A percentile compares a stretch with the other conserved stretches of the same genome.
Evolutionary conservation across 2,888 invertebrate genomes (phyloP).

Genomic region (Phaonia tiefii): DNA sequence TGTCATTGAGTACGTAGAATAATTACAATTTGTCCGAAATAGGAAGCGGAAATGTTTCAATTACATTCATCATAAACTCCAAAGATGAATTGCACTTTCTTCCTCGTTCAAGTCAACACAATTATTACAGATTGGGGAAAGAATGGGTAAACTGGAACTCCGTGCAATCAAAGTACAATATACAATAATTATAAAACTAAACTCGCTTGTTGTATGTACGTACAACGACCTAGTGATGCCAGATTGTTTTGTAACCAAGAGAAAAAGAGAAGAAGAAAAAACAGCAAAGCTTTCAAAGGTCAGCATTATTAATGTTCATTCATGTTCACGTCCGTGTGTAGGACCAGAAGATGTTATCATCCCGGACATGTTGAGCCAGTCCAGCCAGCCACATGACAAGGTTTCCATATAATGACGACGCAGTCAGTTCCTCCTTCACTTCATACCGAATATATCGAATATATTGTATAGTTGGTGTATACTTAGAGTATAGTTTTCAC

Average conservation of each 20-base stretch:
- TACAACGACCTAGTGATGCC: neutral
- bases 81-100: conserved; percentile 3
- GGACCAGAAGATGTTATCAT: conserved; percentile 11
- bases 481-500: conserved; percentile 44
- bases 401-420: conserved; percentile 1
- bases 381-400: neutral
- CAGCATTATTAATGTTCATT: conserved; percentile 20
- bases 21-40: conserved; percentile 1
- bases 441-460: conserved; percentile 18
- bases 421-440: conserved; percentile 47
- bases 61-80: neutral
- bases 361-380: neutral
- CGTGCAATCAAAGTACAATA: neutral
- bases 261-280: too few species aligned
- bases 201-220: neutral
- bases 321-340: neutral
- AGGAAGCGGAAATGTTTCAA: conserved; percentile 30
- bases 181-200: conserved; percentile 30
- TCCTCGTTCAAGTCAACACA: neutral
- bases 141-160: neutral
- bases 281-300: conserved; percentile 38
- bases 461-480: conserved; percentile 24
- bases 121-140: neutral
- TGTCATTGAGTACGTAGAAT: neutral
- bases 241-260: neutral